Evolutionary conservation across 2,888 invertebrate species (phyloP).

Genomic region (Ichneumoninae sp.): DNA sequence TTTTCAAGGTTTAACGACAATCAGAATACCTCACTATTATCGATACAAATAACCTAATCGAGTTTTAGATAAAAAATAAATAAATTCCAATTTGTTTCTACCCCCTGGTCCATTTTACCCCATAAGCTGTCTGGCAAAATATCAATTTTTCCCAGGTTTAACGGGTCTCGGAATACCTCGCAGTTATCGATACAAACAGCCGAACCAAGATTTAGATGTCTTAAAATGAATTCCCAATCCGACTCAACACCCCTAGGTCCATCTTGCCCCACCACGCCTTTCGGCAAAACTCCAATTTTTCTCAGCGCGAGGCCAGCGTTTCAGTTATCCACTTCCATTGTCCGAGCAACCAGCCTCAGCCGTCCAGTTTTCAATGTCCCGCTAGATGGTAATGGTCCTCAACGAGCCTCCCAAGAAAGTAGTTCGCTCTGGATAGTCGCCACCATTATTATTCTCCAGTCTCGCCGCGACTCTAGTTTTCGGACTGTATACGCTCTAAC

Average conservation of each 20-base stretch:
- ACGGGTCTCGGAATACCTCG: background rate
- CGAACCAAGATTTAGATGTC: no score
- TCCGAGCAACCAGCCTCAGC: background rate
- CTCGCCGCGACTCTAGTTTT: background rate
- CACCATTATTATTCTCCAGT: background rate
- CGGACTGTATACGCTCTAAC: background rate
- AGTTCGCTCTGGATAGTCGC: background rate
- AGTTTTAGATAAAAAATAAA: no score
- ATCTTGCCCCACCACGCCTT: background rate
- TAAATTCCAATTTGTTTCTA: no score
- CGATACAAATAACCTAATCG: no score
- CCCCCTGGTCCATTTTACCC: no score
- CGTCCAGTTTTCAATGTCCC: background rate
- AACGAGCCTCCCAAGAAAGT: background rate
- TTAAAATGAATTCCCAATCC: no score
- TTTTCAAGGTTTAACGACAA: no score
- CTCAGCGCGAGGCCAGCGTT: background rate
- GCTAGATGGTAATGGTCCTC: background rate
- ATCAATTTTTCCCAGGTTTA: no score
- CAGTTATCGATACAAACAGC: no score
- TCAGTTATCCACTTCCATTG: background rate
- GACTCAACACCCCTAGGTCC: background rate
- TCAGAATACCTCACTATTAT: no score
- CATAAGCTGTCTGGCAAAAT: no score
- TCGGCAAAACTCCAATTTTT: background rate